phyloP scores from a whole-genome alignment of 2,888 invertebrate species.

The Aproaerema taeniolella region DNA sequence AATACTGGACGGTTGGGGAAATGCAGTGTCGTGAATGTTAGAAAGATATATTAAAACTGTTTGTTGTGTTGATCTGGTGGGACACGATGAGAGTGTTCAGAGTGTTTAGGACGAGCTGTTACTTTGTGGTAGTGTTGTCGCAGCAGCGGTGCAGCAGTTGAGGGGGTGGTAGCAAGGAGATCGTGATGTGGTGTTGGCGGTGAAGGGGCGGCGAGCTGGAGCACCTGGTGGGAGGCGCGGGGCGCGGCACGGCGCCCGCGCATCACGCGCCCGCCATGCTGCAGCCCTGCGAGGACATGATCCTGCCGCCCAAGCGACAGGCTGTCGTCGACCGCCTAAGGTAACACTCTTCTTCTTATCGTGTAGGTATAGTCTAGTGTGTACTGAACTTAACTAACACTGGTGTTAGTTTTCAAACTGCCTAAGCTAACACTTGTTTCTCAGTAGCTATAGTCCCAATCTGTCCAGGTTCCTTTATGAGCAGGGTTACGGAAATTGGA shows the following conservation, averaged over 20 bases:
- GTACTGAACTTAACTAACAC: too few relatives aligned
- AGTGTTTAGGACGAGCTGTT: constrained; percentile 53
- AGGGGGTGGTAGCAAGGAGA: constrained; percentile 22
- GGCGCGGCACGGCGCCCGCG: constrained; percentile 81
- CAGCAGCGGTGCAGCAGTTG: constrained; percentile 61
- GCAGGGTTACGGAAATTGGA: too few relatives aligned
- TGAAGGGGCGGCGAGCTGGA: constrained; percentile 78
- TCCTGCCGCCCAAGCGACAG: constrained; percentile 88
- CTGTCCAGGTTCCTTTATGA: too few relatives aligned
- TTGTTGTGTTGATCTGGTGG: constrained; percentile 12
- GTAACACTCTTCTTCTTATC: too few relatives aligned
- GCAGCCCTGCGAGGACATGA: constrained; percentile 81
- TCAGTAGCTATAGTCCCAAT: too few relatives aligned
- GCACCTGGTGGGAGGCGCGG: constrained; percentile 87
- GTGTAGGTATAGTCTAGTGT: too few relatives aligned
- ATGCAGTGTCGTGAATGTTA: neutral
- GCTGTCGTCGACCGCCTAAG: constrained; percentile 90
- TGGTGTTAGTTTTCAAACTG: too few relatives aligned
- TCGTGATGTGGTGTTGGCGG: constrained; percentile 50
- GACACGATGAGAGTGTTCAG: constrained; percentile 55
- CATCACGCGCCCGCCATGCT: constrained; percentile 81
- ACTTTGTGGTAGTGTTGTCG: constrained; percentile 52
- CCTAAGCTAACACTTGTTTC: too few relatives aligned
- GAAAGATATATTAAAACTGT: neutral
- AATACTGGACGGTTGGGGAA: constrained; percentile 1